These are phyloP conservation scores for Vesta saturnalis DNA, from an alignment of 2,888 invertebrate genomes.

Conservation along the genomic window DNA sequence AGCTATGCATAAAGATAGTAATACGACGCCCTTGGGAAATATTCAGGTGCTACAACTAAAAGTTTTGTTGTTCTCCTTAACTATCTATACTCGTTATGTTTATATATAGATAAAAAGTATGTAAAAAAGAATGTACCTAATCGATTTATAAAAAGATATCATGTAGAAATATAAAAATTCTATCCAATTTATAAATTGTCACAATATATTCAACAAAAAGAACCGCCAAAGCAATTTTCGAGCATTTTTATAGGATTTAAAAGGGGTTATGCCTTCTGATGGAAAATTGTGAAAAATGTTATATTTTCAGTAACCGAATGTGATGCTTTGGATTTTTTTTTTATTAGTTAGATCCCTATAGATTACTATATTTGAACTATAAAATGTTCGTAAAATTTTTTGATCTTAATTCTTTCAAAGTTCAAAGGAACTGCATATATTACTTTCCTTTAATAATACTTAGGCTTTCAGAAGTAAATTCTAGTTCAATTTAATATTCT, in stretches of 20 bases:
- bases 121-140: background rate
- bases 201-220: constrained; percentile 24
- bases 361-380: constrained; percentile 21
- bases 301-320: constrained; percentile 21
- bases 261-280: constrained; percentile 12
- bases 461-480: too few relatives aligned
- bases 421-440: too few relatives aligned
- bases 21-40: constrained; percentile 23
- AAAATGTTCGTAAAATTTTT: too few relatives aligned
- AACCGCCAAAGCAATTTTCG: constrained; percentile 22
- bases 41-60: constrained; percentile 14
- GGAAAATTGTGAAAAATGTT: constrained; percentile 23
- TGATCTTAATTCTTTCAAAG: too few relatives aligned
- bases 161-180: constrained; percentile 16
- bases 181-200: constrained; percentile 19
- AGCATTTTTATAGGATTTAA: constrained; percentile 25
- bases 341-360: constrained; percentile 23
- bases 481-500: too few relatives aligned
- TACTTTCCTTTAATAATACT: too few relatives aligned
- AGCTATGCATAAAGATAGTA: constrained; percentile 22
- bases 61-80: constrained; percentile 21
- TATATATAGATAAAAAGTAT: background rate
- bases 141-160: background rate
- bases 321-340: constrained; percentile 24
- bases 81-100: constrained; percentile 23